Conservation (phyloP, 2,797 vertebrate species). For the Lemur catta region DNA sequence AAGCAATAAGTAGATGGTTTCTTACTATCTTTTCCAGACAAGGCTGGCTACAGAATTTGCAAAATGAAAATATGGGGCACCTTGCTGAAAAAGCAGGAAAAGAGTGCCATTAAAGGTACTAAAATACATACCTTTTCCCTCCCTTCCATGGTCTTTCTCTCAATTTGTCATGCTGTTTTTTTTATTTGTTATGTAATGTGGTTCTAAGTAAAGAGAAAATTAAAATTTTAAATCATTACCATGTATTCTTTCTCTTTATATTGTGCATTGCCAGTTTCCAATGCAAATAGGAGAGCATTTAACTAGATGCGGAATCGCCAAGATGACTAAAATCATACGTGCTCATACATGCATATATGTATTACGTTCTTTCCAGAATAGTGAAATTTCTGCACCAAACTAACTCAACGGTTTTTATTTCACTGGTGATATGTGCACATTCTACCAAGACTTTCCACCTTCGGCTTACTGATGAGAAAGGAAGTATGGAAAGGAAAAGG, state of each 20-base stretch:
- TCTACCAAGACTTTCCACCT: background rate
- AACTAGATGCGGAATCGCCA: background rate
- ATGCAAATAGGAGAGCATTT: background rate
- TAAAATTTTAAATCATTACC: background rate
- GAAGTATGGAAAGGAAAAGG: background rate
- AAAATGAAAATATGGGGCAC: background rate
- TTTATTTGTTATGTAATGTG: conserved; percentile 12
- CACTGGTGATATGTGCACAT: background rate
- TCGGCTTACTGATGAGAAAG: background rate
- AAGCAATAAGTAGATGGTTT: background rate
- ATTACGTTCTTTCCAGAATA: background rate
- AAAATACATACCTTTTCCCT: background rate
- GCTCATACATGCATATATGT: background rate
- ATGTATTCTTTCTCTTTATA: background rate
- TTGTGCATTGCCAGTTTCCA: background rate
- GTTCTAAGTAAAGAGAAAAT: background rate
- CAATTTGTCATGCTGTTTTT: background rate
- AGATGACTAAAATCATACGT: background rate
- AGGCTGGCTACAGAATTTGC: background rate
- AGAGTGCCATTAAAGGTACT: background rate
- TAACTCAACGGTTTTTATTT: background rate
- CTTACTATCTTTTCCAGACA: background rate
- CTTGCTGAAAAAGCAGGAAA: background rate
- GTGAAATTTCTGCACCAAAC: background rate
- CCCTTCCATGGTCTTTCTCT: background rate